Evolutionary conservation across 2,113 vertebrate genomes (phyloP).

Genomic region (Lagopus muta): DNA sequence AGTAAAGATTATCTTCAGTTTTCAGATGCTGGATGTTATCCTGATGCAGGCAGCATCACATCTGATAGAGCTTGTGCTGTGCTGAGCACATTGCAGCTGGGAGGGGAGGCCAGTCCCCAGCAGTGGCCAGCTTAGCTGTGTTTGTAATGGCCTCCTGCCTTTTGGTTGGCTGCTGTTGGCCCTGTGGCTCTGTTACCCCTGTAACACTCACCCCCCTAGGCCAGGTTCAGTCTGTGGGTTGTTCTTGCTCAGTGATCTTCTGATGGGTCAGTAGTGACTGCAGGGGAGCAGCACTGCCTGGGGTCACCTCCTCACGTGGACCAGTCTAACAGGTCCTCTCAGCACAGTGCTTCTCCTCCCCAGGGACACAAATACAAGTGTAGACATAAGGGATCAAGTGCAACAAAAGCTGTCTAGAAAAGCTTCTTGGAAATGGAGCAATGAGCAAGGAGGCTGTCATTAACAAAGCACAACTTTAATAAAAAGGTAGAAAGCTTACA

Average conservation of each 20-base stretch:
- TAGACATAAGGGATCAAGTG: not conserved
- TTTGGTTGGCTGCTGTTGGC: not conserved
- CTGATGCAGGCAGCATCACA: not conserved
- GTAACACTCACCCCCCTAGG: rapidly evolving
- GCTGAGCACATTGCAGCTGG: not conserved
- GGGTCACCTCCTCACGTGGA: not conserved
- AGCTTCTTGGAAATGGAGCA: not conserved
- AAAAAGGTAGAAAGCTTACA: slow-evolving; percentile 6
- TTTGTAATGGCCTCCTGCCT: not conserved
- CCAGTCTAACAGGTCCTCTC: too few species aligned
- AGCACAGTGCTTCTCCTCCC: not conserved
- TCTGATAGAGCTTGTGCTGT: not conserved
- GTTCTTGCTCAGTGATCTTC: too few species aligned
- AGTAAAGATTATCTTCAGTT: not conserved
- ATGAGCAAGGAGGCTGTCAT: not conserved
- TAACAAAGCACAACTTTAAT: slow-evolving; percentile 61
- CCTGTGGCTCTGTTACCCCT: not conserved
- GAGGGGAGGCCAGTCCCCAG: not conserved
- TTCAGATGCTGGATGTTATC: not conserved
- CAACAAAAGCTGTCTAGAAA: not conserved
- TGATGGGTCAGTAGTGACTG: not conserved
- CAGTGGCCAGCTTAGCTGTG: not conserved
- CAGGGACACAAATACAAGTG: not conserved
- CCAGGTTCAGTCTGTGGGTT: rapidly evolving
- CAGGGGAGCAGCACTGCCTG: not conserved